These are phyloP conservation scores for Drosophila incognita DNA, from an alignment of 2,888 invertebrate genomes.

Conservation along the genomic window DNA sequence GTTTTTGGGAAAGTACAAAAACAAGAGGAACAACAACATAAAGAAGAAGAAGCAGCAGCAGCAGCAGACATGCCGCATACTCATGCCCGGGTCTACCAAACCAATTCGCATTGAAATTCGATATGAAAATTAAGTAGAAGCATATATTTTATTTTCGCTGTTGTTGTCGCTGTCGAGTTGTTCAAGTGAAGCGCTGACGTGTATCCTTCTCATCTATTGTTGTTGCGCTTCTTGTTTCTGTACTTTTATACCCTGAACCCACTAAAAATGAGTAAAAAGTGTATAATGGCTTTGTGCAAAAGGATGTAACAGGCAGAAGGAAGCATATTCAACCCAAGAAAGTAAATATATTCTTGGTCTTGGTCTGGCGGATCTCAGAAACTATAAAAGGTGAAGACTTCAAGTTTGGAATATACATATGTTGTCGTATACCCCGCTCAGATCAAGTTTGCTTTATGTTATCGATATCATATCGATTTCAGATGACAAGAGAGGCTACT, in stretches of 20 bases:
- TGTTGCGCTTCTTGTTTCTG: constrained; percentile 18
- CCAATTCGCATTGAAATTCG: constrained; percentile 77
- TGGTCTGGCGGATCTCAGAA: neutral
- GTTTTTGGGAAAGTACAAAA: constrained; percentile 49
- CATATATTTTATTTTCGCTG: constrained; percentile 25
- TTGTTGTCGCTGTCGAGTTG: constrained; percentile 51
- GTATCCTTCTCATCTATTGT: constrained; percentile 44
- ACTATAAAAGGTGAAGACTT: neutral
- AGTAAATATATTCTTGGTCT: neutral
- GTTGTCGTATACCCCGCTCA: too few species aligned
- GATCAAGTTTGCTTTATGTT: neutral
- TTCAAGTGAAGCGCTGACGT: constrained; percentile 70
- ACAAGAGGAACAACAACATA: constrained; percentile 27
- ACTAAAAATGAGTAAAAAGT: neutral
- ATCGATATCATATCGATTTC: neutral
- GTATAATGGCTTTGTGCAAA: neutral
- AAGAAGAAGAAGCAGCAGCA: constrained; percentile 6
- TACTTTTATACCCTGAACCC: neutral
- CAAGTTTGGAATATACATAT: neutral
- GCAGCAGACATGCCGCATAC: constrained; percentile 28
- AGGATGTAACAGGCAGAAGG: neutral
- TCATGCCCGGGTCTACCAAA: constrained; percentile 24
- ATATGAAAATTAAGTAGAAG: constrained; percentile 74
- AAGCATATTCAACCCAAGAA: neutral
- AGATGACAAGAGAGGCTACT: neutral